These are phyloP conservation scores for Euschistus heros DNA, from an alignment of 1,140 invertebrate genomes.

Conservation along the genomic window DNA sequence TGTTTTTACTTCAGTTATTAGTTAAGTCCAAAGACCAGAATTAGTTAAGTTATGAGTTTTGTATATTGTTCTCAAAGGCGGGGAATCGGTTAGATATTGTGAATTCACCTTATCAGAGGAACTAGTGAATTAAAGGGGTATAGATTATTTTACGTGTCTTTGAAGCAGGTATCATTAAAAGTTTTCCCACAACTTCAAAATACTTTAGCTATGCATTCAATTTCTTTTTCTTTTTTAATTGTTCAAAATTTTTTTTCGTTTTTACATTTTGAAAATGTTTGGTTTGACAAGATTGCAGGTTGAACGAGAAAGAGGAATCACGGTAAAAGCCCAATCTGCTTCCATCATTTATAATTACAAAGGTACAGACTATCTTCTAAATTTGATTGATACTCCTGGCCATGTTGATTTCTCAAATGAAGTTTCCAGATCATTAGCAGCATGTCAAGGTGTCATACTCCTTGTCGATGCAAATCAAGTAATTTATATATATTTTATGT, in stretches of 20 bases:
- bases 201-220: neutral
- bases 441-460: constrained; percentile 90
- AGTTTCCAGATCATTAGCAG: constrained; percentile 76
- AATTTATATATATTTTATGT: constrained; percentile 28
- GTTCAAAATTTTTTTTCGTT: neutral
- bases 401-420: constrained; percentile 98
- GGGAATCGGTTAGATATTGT: no score
- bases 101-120: no score
- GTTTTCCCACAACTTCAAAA: neutral
- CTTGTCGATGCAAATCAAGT: constrained; percentile 91
- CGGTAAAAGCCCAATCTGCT: constrained; percentile 94
- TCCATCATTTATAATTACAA: constrained; percentile 69
- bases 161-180: no score
- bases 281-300: constrained; percentile 49
- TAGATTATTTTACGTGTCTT: no score
- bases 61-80: no score
- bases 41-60: no score
- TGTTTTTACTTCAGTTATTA: no score
- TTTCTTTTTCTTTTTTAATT: neutral
- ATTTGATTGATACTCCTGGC: constrained; percentile 96
- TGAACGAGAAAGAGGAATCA: constrained; percentile 91
- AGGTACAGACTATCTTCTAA: constrained; percentile 69
- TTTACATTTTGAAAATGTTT: neutral
- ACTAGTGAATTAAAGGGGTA: no score
- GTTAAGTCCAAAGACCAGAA: no score